Percentiles rank a stretch among this genome's conserved stretches.
Conservation (phyloP, 2,888 invertebrate species). For the Scrobipalpa atriplicella region DNA sequence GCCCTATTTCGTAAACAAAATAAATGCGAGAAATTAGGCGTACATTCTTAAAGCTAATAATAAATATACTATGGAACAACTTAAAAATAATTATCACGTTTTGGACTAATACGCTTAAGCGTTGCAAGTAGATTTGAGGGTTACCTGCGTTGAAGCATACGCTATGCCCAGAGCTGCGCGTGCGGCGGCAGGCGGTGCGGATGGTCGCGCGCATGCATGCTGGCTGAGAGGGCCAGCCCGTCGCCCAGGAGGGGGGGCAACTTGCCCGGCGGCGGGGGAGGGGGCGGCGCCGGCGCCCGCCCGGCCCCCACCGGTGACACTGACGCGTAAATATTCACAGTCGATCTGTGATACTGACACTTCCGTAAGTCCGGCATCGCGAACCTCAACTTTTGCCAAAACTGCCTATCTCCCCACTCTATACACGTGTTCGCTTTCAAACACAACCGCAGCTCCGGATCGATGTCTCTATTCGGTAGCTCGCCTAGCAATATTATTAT, state of each 20-base stretch:
- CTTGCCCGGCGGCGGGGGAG: slow-evolving; percentile 84
- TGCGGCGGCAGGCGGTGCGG: slow-evolving; percentile 84
- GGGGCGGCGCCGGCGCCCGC: slow-evolving; percentile 83
- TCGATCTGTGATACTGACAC: slow-evolving; percentile 85
- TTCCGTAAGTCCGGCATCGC: slow-evolving; percentile 92
- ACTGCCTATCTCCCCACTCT: slow-evolving; percentile 96
- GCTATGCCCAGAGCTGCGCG: slow-evolving; percentile 92
- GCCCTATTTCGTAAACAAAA: slow-evolving; percentile 58
- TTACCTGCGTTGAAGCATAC: slow-evolving; percentile 87
- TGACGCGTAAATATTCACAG: slow-evolving; percentile 88
- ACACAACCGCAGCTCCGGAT: slow-evolving; percentile 94
- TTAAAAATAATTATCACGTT: slow-evolving; percentile 77
- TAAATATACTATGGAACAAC: slow-evolving; percentile 70
- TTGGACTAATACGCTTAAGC: slow-evolving; percentile 82
- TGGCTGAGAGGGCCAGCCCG: slow-evolving; percentile 69
- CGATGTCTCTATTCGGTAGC: slow-evolving; percentile 93
- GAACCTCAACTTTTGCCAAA: slow-evolving; percentile 97
- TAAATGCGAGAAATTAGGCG: slow-evolving; percentile 61
- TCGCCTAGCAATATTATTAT: slow-evolving; percentile 96
- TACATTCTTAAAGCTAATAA: slow-evolving; percentile 53
- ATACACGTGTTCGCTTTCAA: slow-evolving; percentile 95
- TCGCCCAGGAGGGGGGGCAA: slow-evolving; percentile 83
- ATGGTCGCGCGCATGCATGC: slow-evolving; percentile 73
- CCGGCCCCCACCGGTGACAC: slow-evolving; percentile 81
- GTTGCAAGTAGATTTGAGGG: slow-evolving; percentile 70